Evolutionary conservation across 2,797 vertebrate species (phyloP).

Genomic region (Eidolon dupreanum): DNA sequence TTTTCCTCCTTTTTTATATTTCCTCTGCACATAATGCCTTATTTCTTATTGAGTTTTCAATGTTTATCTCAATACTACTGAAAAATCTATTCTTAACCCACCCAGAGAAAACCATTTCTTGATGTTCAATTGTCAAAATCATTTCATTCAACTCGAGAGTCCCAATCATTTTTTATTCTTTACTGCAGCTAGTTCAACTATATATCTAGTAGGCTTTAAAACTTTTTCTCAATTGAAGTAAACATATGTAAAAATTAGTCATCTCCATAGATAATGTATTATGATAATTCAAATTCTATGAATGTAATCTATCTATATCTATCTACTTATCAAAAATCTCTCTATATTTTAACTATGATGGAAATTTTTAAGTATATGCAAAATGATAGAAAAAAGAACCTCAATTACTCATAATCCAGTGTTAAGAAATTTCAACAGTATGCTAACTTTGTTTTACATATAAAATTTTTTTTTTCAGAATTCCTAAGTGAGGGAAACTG

Average conservation of each 20-base stretch:
- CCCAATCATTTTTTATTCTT: slow-evolving; percentile 12
- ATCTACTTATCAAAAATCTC: not conserved
- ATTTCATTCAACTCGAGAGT: not conserved
- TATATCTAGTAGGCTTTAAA: not conserved
- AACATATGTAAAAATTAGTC: not conserved
- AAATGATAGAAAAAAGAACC: not conserved
- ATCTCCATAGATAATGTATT: not conserved
- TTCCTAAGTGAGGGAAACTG: not conserved
- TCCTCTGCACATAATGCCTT: not conserved
- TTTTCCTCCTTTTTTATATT: not conserved
- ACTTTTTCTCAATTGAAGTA: not conserved
- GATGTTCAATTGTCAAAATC: not conserved
- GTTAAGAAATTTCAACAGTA: not conserved
- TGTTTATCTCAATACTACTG: not conserved
- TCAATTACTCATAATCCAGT: not conserved
- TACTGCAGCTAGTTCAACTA: not conserved
- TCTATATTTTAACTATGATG: not conserved
- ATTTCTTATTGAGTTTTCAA: not conserved
- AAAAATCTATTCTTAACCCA: not conserved
- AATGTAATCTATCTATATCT: not conserved
- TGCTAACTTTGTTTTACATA: not conserved
- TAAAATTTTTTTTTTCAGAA: not conserved
- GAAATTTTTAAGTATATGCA: not conserved
- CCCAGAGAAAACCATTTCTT: not conserved
- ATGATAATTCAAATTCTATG: not conserved